Percentiles rank a stretch among this genome's conserved stretches.
These are phyloP conservation scores for Campaea margaritaria DNA, from an alignment of 2,888 invertebrate genomes.

Conservation along the genomic window DNA sequence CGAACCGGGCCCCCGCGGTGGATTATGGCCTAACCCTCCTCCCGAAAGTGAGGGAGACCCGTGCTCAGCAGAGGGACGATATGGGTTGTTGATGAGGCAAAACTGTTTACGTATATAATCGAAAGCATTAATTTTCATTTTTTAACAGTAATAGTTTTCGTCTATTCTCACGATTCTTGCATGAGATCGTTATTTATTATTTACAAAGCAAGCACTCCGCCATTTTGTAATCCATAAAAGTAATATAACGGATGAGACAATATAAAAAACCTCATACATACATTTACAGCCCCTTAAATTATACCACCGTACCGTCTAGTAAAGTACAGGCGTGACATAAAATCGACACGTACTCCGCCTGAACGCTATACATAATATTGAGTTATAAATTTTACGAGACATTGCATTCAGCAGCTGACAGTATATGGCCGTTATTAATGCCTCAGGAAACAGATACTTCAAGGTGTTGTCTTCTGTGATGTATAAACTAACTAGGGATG, in stretches of 20 bases:
- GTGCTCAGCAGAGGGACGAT: no score
- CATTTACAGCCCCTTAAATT: slow-evolving; percentile 4
- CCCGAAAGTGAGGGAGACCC: no score
- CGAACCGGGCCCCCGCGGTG: no score
- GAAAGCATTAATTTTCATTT: no score
- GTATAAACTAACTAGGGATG: slow-evolving; percentile 29
- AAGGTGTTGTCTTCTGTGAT: slow-evolving; percentile 28
- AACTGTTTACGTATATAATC: no score
- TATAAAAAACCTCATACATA: background rate
- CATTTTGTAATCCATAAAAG: background rate
- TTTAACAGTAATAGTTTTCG: no score
- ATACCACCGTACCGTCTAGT: background rate
- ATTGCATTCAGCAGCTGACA: slow-evolving; percentile 28
- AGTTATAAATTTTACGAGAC: slow-evolving; percentile 33
- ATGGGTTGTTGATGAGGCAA: no score
- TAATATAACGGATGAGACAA: no score
- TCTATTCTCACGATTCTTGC: no score
- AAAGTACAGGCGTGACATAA: slow-evolving; percentile 15
- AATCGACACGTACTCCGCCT: slow-evolving; percentile 13
- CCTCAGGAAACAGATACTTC: slow-evolving; percentile 56
- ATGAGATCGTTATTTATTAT: no score
- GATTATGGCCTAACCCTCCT: no score
- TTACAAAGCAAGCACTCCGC: no score
- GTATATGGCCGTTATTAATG: slow-evolving; percentile 53
- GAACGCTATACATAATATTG: slow-evolving; percentile 13